Base-by-base conservation (phyloP, 2,113 vertebrate genomes). In the Grus americana region DNA sequence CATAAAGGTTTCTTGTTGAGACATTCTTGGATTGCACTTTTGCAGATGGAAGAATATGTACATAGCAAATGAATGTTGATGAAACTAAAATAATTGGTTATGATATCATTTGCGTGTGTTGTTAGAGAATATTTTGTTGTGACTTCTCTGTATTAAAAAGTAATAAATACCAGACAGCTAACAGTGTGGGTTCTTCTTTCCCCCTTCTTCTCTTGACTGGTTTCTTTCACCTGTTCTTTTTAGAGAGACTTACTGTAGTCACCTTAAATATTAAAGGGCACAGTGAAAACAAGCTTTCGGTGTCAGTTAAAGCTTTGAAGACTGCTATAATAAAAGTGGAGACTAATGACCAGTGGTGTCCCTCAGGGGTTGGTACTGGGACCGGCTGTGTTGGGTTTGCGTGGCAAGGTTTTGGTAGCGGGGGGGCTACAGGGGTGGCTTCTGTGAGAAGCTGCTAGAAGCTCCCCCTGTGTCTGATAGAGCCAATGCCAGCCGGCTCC, bases 61-160 rank as follows among this genome's bases (percentile, higher is more conserved):
- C 96, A 98, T 98, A 98, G 73, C 95, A 97, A 95, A 98, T 98
- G 97, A 98, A 98, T 98, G 98, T 98, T 96, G 96, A 97, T 96
- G 93, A 98, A 98, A 93, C 95, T 86, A 96, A 97, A 98, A 97
- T 95, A 96, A 97, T 98, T 98, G 97, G 95, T 96, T 98, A 97
- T 97, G 95, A 97, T 97, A 95, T 86, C 79, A 95, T 96, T 98
- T 97, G 92, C 50, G 47, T 97, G 97, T 98, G 97, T 75, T 98
- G 95, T 95, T 98, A 98, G 92, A 97, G 93, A 97, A 97, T 97
- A 98, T 98, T 98, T 97, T 98, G 96, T 97, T 98, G 98, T 98
- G 96, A 98, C 92, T 97, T 98, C 94, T 98, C 97, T 98, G 98
- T 98, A 97, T 98, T 98, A 98, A 98, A 98, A 98, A 98, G 75